Percentiles rank a stretch among this genome's conserved stretches.
phyloP scores from a whole-genome alignment of 1,140 invertebrate species.

The Drosophila orena region DNA sequence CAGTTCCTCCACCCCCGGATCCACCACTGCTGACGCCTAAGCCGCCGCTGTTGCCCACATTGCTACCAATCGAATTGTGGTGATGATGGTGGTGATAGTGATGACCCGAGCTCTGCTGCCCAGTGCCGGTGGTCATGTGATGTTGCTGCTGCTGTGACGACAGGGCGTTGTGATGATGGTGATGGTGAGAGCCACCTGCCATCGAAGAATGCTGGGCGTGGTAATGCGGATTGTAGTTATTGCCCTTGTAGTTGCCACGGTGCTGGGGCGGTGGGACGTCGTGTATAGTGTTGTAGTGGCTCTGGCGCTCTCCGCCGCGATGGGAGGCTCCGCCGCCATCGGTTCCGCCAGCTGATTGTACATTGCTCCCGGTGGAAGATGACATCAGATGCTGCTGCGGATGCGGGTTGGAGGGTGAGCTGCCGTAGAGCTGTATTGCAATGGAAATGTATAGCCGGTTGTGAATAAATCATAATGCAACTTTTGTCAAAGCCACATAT shows the following conservation, averaged over 20 bases:
- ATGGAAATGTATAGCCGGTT: not conserved
- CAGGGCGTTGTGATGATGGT: conserved; percentile 61
- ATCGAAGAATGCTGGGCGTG: conserved; percentile 69
- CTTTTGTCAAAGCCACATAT: not conserved
- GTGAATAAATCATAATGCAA: not conserved
- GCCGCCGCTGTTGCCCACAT: conserved; percentile 69
- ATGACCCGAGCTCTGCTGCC: conserved; percentile 61
- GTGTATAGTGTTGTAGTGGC: conserved; percentile 54
- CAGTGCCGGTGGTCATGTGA: conserved; percentile 44
- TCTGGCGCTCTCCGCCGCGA: conserved; percentile 60
- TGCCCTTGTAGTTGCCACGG: conserved; percentile 81
- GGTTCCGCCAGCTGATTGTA: conserved; percentile 37
- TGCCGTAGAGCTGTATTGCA: conserved; percentile 61
- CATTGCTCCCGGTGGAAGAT: conserved; percentile 59
- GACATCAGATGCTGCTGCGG: conserved; percentile 63
- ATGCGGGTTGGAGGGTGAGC: conserved; percentile 56
- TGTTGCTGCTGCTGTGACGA: conserved; percentile 64
- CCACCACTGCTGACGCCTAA: conserved; percentile 45
- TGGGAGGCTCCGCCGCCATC: conserved; percentile 51
- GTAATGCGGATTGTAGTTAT: conserved; percentile 83
- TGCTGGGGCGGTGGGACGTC: conserved; percentile 65
- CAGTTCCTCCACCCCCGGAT: conserved; percentile 22
- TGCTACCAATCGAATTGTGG: conserved; percentile 74
- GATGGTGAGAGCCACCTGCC: conserved; percentile 59
- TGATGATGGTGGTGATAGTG: conserved; percentile 63